Evolutionary conservation across 2,888 invertebrate species (phyloP), one percentile per base, ranked within the genome.

Genomic region (Drosophila tanythrix): DNA sequence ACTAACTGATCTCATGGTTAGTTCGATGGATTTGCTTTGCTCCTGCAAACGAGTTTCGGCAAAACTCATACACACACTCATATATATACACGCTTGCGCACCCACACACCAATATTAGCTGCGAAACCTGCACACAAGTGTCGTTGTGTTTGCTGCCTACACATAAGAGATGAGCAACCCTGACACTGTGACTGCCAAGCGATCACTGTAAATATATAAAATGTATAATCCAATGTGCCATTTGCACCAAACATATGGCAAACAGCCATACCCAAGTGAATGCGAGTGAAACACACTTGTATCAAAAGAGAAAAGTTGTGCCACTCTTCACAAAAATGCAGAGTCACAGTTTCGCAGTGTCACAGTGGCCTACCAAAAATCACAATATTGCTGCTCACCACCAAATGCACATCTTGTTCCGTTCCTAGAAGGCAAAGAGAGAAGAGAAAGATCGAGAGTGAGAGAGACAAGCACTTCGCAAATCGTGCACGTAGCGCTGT

Each of bases 41-140:
- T 79, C 71, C 57, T 78, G 80, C 79, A 74, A 80, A 82, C 79
- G 35, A 74, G 79, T 74, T 79, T 79, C 79, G 75, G 70, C 79
- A 79, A 74, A 64, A 46, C 46, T 18, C 63, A 48, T 31, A 11
- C 35, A 43, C 35, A 35, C 11, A 25, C 25, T n/a, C 21, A 35
- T 18, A 40, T n/a, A 58, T 46, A 33, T 27, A 33, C 27, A 43
- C 55, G 50, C 33, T 51, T 33, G 60, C 58, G 58, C 73, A 70
- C 62, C 50, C 59, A 78, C 74, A 58, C 52, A 55, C 15, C 48
- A 35, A 18, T 43, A 46, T 71, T 78, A 78, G 81, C 78, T 81
- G 78, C 78, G 74, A 68, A 70, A 70, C 43, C 50, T 68, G 25
- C 59, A 61, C 27, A 70, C 75, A 73, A 73, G 69, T 81, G 81